Percentiles rank a stretch among this genome's conserved stretches.
Evolutionary conservation across 2,113 vertebrate species (phyloP).

Genomic region (Leucosticte australis): DNA sequence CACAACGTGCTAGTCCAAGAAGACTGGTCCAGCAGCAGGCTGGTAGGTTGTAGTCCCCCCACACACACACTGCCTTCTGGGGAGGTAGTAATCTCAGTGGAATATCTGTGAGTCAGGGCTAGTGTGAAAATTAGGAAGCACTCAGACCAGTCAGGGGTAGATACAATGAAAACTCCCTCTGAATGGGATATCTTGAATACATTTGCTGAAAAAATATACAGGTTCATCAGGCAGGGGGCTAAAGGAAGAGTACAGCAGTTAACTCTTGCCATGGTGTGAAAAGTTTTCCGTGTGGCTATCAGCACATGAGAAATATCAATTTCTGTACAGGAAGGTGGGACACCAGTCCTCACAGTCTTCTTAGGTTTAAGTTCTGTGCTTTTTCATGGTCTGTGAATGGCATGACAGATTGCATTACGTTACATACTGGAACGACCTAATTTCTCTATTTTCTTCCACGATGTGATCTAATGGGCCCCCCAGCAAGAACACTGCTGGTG

Average conservation of each 20-base stretch:
- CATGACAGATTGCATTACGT: background rate
- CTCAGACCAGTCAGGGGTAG: background rate
- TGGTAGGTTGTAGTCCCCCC: background rate
- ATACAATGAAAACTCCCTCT: background rate
- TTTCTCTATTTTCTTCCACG: constrained; percentile 13
- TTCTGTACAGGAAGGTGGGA: background rate
- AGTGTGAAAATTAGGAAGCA: background rate
- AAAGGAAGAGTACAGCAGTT: background rate
- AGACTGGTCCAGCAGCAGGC: background rate
- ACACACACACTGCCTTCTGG: rapidly evolving
- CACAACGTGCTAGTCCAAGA: background rate
- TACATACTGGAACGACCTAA: background rate
- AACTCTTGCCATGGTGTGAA: background rate
- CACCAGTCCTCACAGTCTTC: background rate
- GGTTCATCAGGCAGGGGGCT: background rate
- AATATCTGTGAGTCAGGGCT: background rate
- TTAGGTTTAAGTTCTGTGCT: background rate
- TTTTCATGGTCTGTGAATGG: background rate
- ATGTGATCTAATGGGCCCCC: constrained; percentile 14
- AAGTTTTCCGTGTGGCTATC: background rate
- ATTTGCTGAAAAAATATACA: background rate
- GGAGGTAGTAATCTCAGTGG: background rate
- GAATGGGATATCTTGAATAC: background rate
- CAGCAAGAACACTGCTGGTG: background rate
- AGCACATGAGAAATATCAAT: background rate